phyloP scores from a whole-genome alignment of 2,888 invertebrate species.

The Camponotus fellah region DNA sequence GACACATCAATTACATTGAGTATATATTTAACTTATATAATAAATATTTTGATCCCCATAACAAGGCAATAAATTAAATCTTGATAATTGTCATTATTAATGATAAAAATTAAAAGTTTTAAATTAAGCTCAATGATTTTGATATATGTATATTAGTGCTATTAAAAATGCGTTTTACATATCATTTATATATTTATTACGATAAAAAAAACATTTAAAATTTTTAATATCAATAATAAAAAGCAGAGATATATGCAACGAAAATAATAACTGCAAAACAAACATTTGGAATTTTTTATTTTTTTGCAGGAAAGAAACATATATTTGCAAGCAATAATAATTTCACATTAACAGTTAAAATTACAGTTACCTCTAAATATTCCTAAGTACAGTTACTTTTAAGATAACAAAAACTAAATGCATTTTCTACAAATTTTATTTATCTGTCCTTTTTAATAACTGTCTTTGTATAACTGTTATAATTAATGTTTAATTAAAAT shows the following conservation, averaged over 20 bases:
- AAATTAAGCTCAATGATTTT: constrained; percentile 20
- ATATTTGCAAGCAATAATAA: background rate
- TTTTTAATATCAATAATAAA: constrained; percentile 3
- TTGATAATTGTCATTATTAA: constrained; percentile 27
- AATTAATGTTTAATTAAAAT: background rate
- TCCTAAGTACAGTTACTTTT: background rate
- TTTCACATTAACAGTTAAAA: background rate
- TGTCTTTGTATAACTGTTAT: background rate
- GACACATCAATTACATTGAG: constrained; percentile 12
- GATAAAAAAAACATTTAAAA: background rate
- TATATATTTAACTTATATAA: constrained; percentile 38
- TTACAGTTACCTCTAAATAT: background rate
- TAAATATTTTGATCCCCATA: constrained; percentile 36
- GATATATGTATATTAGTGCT: background rate
- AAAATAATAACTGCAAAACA: background rate
- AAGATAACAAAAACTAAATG: background rate
- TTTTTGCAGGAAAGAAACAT: background rate
- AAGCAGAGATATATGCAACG: background rate
- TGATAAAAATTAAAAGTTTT: constrained; percentile 34
- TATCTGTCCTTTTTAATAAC: background rate
- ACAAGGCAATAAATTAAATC: constrained; percentile 8
- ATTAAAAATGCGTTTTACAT: constrained; percentile 29
- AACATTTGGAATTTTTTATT: background rate
- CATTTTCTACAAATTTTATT: background rate
- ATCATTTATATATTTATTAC: constrained; percentile 6